Evolutionary conservation across 2,888 invertebrate species (phyloP).

Genomic region (Muschampia plurimacula): DNA sequence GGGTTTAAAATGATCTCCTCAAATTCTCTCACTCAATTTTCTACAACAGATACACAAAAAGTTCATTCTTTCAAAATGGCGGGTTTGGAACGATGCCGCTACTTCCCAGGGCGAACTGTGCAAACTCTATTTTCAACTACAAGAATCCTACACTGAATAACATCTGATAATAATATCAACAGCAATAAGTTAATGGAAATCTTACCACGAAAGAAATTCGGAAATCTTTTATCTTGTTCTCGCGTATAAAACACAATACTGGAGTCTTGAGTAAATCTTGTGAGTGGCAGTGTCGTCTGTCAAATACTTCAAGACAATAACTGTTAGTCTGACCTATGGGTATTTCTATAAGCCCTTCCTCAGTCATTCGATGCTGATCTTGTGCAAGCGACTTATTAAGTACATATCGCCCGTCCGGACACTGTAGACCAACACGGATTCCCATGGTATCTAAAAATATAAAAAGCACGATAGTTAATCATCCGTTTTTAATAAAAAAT

Average conservation of each 20-base stretch:
- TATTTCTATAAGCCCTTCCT: conserved; percentile 57
- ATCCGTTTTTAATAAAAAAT: not conserved
- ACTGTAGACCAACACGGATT: conserved; percentile 59
- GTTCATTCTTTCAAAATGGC: too few relatives aligned
- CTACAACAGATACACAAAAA: too few relatives aligned
- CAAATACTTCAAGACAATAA: conserved; percentile 78
- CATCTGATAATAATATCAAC: too few relatives aligned
- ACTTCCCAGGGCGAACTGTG: too few relatives aligned
- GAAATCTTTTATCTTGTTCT: conserved; percentile 61
- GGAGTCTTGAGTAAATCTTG: conserved; percentile 58
- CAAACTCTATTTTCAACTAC: too few relatives aligned
- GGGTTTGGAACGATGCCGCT: too few relatives aligned
- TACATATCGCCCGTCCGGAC: conserved; percentile 60
- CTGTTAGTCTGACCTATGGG: conserved; percentile 53
- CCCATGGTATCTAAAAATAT: conserved; percentile 65
- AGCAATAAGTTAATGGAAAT: not conserved
- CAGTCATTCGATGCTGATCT: conserved; percentile 62
- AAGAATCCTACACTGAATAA: too few relatives aligned
- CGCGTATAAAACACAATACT: conserved; percentile 68
- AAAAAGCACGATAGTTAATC: not conserved
- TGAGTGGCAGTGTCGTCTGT: conserved; percentile 61
- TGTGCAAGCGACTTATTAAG: conserved; percentile 56
- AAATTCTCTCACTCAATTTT: not conserved
- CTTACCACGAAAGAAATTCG: conserved; percentile 73
- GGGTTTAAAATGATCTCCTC: not conserved